phyloP scores from a whole-genome alignment of 2,113 vertebrate genomes.

The Callionymus lyra region DNA sequence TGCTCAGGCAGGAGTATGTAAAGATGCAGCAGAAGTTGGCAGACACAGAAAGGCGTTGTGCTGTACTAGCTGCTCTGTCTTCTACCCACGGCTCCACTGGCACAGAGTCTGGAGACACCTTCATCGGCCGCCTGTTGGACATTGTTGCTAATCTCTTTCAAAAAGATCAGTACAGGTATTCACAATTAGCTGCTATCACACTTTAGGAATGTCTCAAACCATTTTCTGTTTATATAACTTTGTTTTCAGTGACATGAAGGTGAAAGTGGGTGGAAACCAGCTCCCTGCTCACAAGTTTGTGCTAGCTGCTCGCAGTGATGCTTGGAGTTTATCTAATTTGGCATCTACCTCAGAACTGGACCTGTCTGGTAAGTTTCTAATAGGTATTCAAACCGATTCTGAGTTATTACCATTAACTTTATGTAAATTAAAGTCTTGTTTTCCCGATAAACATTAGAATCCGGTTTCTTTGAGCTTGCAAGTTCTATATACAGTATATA shows the following conservation, averaged over 20 bases:
- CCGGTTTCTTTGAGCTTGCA: too few species aligned
- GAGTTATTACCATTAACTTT: too few species aligned
- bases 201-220: not conserved
- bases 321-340: constrained; percentile 84
- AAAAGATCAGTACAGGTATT: constrained; percentile 92
- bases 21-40: constrained; percentile 95
- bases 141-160: constrained; percentile 88
- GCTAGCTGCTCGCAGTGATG: constrained; percentile 88
- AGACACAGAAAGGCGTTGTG: constrained; percentile 86
- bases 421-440: too few species aligned
- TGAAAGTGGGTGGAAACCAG: constrained; percentile 74
- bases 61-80: constrained; percentile 77
- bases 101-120: constrained; percentile 69
- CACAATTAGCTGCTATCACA: not conserved
- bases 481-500: too few species aligned
- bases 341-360: constrained; percentile 82
- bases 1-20: constrained; percentile 96
- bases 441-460: too few species aligned
- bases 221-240: not conserved
- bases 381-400: too few species aligned
- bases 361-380: constrained; percentile 77
- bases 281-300: constrained; percentile 92
- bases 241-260: constrained; percentile 82
- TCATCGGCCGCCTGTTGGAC: constrained; percentile 83
- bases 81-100: constrained; percentile 64